Evolutionary conservation across 2,888 invertebrate genomes (phyloP).

Genomic region (Meiosimyza decipiens): DNA sequence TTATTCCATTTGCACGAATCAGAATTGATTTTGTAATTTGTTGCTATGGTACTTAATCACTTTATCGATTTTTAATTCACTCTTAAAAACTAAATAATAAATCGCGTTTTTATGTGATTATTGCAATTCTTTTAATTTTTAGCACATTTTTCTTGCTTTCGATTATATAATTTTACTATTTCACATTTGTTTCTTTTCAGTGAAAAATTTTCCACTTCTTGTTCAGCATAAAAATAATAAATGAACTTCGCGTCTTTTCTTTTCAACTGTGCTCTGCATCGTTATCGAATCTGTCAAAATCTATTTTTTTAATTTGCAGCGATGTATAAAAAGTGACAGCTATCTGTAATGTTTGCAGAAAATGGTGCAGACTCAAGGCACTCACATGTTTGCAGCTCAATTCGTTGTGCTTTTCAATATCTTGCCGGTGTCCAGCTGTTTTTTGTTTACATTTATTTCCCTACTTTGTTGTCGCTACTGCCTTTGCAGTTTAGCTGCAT

Average conservation of each 20-base stretch:
- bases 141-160: neutral
- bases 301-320: no score
- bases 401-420: no score
- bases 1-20: neutral
- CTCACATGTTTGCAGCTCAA: no score
- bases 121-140: neutral
- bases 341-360: no score
- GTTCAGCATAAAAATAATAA: neutral
- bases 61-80: constrained; percentile 6
- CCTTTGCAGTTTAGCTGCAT: no score
- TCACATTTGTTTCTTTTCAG: neutral
- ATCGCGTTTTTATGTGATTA: neutral
- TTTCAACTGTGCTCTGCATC: neutral
- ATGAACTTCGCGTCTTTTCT: no score
- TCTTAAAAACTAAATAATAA: neutral
- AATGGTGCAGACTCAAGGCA: no score
- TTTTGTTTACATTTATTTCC: constrained; percentile 14
- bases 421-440: neutral
- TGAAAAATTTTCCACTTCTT: neutral
- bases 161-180: neutral
- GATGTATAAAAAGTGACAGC: no score
- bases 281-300: constrained; percentile 12
- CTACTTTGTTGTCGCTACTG: neutral
- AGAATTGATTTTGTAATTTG: neutral
- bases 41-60: neutral